Percentiles rank a stretch among this genome's conserved stretches.
These are phyloP conservation scores for Halcyon smyrnensis DNA, from an alignment of 2,797 vertebrate genomes.

Conservation along the genomic window DNA sequence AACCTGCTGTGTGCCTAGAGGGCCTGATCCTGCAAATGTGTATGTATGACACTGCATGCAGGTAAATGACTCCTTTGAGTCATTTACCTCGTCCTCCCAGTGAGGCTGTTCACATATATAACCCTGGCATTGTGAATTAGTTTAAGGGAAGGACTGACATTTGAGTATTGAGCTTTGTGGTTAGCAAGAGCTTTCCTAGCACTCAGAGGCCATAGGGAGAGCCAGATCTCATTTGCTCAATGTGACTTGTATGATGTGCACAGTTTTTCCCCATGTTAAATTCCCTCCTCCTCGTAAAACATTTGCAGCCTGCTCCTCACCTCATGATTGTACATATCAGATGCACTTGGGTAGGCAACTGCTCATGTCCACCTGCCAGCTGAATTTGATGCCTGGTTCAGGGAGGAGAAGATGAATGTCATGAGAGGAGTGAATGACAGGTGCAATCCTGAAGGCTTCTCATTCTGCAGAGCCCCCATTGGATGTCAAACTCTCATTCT, in stretches of 20 bases:
- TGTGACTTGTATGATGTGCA: background rate
- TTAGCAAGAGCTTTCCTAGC: background rate
- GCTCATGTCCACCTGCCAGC: background rate
- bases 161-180: background rate
- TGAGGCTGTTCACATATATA: background rate
- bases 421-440: background rate
- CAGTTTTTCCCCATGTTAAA: background rate
- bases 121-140: background rate
- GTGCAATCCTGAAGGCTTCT: background rate
- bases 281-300: background rate
- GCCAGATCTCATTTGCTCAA: background rate
- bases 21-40: conserved; percentile 1
- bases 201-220: background rate
- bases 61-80: background rate
- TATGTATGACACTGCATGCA: background rate
- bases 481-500: background rate
- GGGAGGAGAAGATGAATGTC: background rate
- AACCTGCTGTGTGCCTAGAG: background rate
- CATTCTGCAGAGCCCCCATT: background rate
- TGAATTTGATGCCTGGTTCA: background rate
- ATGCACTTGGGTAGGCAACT: background rate
- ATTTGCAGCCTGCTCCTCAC: background rate
- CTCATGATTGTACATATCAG: background rate
- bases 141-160: background rate
- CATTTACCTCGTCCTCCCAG: background rate